A percentile compares a stretch with the other conserved stretches of the same genome.
phyloP scores from a whole-genome alignment of 1,140 invertebrate genomes.

The Charaxes varanes region DNA sequence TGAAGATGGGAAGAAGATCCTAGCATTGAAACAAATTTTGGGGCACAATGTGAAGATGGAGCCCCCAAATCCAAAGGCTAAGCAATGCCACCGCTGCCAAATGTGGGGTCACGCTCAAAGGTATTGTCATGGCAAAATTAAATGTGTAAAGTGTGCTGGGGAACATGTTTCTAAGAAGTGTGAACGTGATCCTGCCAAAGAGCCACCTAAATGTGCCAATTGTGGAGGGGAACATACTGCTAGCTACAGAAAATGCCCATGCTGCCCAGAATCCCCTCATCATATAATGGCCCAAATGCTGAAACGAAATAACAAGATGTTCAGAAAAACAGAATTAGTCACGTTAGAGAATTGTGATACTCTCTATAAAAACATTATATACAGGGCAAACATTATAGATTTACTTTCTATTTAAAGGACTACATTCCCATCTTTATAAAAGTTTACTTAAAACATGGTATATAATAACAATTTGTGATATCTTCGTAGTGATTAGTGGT shows the following conservation, averaged over 20 bases:
- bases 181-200: conserved; percentile 18
- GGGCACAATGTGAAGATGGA: conserved; percentile 33
- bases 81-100: conserved; percentile 45
- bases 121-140: conserved; percentile 37
- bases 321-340: conserved; percentile 7
- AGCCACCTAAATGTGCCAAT: conserved; percentile 48
- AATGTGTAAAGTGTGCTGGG: conserved; percentile 47
- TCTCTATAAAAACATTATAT: conserved; percentile 23
- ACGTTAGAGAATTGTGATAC: conserved; percentile 22
- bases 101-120: conserved; percentile 50
- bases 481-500: too few species aligned
- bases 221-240: conserved; percentile 44
- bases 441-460: too few species aligned
- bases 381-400: too few species aligned
- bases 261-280: conserved; percentile 25
- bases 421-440: too few species aligned
- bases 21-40: conserved; percentile 30
- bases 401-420: too few species aligned
- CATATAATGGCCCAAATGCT: conserved; percentile 6
- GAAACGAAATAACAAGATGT: conserved; percentile 5
- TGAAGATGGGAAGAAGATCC: conserved; percentile 30
- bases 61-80: conserved; percentile 23
- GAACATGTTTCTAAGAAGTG: conserved; percentile 38
- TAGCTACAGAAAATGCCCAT: conserved; percentile 35
- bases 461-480: too few species aligned